These are phyloP conservation scores for Apodemia zela DNA, from an alignment of 2,888 invertebrate genomes.

Conservation along the genomic window DNA sequence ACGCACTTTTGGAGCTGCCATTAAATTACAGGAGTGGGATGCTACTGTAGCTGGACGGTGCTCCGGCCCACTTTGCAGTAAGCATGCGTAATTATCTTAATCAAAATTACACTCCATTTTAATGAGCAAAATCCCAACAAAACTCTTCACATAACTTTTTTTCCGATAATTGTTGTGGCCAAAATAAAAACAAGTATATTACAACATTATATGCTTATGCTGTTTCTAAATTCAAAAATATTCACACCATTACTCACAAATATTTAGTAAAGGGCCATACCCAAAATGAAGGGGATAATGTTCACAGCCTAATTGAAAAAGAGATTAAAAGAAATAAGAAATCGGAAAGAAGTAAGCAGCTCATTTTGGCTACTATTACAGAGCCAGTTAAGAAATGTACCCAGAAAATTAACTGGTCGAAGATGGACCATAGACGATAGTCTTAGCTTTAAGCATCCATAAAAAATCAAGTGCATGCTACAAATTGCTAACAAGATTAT, in stretches of 20 bases:
- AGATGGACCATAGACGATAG: not conserved
- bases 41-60: too few species aligned
- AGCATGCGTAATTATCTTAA: too few species aligned
- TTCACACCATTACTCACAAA: too few species aligned
- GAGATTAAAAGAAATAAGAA: conserved; percentile 5
- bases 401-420: not conserved
- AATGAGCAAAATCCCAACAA: conserved; percentile 2
- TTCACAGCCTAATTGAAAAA: conserved; percentile 1
- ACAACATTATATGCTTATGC: conserved; percentile 1
- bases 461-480: not conserved
- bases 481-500: not conserved
- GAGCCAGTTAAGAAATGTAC: not conserved
- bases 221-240: too few species aligned
- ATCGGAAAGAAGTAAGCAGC: not conserved
- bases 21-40: too few species aligned
- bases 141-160: conserved; percentile 4
- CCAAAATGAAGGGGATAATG: too few species aligned
- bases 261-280: too few species aligned
- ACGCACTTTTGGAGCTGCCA: too few species aligned
- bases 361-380: not conserved
- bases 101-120: too few species aligned
- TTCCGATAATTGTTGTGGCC: not conserved
- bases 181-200: conserved; percentile 6
- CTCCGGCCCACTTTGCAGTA: too few species aligned
- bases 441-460: not conserved